A percentile compares a stretch with the other conserved stretches of the same genome.
These are phyloP conservation scores for Lycia hirtaria DNA, from an alignment of 2,888 invertebrate species.

Conservation along the genomic window DNA sequence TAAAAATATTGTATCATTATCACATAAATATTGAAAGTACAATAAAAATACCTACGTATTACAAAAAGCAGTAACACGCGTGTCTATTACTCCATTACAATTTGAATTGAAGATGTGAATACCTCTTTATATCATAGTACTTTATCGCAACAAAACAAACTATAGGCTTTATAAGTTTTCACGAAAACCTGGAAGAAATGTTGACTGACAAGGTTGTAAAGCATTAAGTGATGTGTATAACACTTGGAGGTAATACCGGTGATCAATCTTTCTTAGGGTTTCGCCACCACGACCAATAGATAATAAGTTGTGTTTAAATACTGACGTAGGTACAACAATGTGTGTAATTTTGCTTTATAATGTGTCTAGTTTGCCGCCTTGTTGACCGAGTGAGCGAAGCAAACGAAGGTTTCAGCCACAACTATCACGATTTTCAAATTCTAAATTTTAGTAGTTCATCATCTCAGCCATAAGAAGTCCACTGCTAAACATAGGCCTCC, in stretches of 20 bases:
- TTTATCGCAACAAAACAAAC: slow-evolving; percentile 6
- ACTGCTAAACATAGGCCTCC: too few species aligned
- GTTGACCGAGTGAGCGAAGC: too few species aligned
- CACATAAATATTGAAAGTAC: slow-evolving; percentile 5
- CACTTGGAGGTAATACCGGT: slow-evolving; percentile 29
- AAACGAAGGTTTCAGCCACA: too few species aligned
- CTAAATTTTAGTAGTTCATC: too few species aligned
- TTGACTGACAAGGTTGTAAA: neutral
- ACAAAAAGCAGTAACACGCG: slow-evolving; percentile 42
- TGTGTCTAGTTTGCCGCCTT: neutral
- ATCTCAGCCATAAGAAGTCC: too few species aligned
- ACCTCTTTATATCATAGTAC: neutral
- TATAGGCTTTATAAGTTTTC: neutral
- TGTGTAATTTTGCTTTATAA: slow-evolving; percentile 18
- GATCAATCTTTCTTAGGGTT: slow-evolving; percentile 41
- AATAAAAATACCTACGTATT: slow-evolving; percentile 20
- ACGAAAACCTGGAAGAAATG: too few species aligned
- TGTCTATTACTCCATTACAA: slow-evolving; percentile 42
- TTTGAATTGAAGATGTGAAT: slow-evolving; percentile 37
- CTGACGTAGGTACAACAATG: slow-evolving; percentile 29
- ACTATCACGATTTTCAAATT: too few species aligned
- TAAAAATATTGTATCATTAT: slow-evolving; percentile 30
- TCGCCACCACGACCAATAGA: slow-evolving; percentile 34
- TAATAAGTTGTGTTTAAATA: slow-evolving; percentile 34
- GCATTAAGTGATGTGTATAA: neutral